Evolutionary conservation across 2,797 vertebrate genomes (phyloP), one percentile per base, ranked within the genome.

Genomic region (Eulemur mongoz): DNA sequence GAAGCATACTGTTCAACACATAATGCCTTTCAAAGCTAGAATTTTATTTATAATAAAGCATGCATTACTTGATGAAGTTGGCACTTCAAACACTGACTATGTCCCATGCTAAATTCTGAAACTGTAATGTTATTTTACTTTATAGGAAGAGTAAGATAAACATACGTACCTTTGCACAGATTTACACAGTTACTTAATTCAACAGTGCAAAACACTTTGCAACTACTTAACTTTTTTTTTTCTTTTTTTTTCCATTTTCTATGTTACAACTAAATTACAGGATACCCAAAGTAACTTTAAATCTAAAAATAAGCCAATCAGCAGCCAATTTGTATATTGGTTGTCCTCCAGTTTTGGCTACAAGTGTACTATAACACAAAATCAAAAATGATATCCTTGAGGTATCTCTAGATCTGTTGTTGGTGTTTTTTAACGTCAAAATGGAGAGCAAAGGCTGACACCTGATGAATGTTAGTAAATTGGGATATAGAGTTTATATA

Each of bases 401-500:
- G 99, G 99, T 99, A 99, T 99, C 98, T 98, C 98, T 99, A 99
- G 99, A 98, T 99, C 99, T 97, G 91, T 95, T 96, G 92, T 91
- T 94, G 91, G 63, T 98, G 88, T 82, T 91, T 98, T 98, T 99
- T 99, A 98, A 99, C 70, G 99, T 99, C 99, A 99, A 99, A 99
- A 99, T 99, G 99, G 99, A 99, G 99, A 99, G 99, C 99, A 99
- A 99, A 99, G 99, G 99, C 99, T 99, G 99, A 99, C 99, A 98
- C 98, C 98, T 99, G 99, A 98, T 99, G 98, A 98, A 98, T 94
- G 97, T 98, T 98, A 98, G 98, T 98, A 98, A 98, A 98, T 99
- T 98, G 98, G 98, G 98, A 98, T 98, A 98, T 98, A 98, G 98
- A 99, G 97, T 99, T 97, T 98, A 98, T 98, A 98, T 98, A 98